Percentiles rank a stretch among this genome's conserved stretches.
Conservation (phyloP, 2,113 vertebrate genomes). For the Rhineura floridana region DNA sequence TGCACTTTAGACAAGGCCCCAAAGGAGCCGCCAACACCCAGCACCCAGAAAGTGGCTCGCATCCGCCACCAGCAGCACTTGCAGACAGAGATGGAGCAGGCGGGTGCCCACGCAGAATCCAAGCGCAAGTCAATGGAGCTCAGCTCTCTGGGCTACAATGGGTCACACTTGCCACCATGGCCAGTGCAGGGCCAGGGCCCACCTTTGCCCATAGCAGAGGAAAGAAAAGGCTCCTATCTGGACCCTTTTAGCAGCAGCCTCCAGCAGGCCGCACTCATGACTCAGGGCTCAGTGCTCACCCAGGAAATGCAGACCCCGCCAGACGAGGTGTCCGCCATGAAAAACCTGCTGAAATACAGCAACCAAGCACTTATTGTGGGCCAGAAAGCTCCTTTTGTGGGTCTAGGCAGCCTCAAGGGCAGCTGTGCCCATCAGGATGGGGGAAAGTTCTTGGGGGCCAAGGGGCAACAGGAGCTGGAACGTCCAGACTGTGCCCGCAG, state of each 20-base stretch:
- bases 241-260: conserved; percentile 80
- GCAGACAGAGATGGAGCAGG: conserved; percentile 74
- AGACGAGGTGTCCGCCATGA: conserved; percentile 91
- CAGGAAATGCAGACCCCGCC: conserved; percentile 83
- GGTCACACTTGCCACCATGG: conserved; percentile 86
- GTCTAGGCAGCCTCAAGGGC: conserved; percentile 86
- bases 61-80: conserved; percentile 95
- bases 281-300: conserved; percentile 67
- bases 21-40: conserved; percentile 64
- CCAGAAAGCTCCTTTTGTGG: conserved; percentile 89
- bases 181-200: conserved; percentile 81
- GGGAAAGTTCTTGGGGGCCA: conserved; percentile 77
- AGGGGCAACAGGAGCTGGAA: conserved; percentile 82
- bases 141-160: conserved; percentile 80
- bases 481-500: conserved; percentile 87
- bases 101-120: conserved; percentile 73
- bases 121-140: conserved; percentile 89
- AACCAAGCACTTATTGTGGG: conserved; percentile 90
- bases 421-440: conserved; percentile 90
- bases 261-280: conserved; percentile 72
- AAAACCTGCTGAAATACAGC: conserved; percentile 95
- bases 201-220: conserved; percentile 80
- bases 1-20: conserved; percentile 90
- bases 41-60: conserved; percentile 89
- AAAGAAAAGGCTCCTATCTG: conserved; percentile 87